Evolutionary conservation across 2,797 vertebrate genomes (phyloP), one percentile per base, ranked within the genome.

Genomic region (Lepus townsendii): DNA sequence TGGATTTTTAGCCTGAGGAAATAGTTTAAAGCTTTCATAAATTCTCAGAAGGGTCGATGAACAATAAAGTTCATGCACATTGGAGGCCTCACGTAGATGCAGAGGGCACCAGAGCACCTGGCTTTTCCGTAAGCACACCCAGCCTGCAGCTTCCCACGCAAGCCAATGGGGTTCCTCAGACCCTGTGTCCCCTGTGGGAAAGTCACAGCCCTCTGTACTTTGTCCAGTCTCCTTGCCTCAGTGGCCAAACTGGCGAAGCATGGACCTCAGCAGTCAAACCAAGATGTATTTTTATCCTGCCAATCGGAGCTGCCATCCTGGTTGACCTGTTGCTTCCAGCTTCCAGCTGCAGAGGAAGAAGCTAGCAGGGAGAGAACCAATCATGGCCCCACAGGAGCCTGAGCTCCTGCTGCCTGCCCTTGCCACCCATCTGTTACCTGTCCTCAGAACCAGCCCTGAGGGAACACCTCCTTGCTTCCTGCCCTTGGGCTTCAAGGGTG

Each of bases 271-370:
- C 42, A 38, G 93, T 86, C 86, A 95, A 82, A 91, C 83, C 14
- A 52, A 88, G 73, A 80, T 52, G 26, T 95, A 91, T 96, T 96
- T 97, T 97, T 96, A 95, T 93, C 88, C 72, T 86, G 83, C 66
- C 88, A 91, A 60, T n/a, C 35, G 78, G 71, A 95, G 38, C 92
- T 95, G 80, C 71, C 63, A 32, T 83, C 71, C 96, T 84, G 35
- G 66, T 62, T 80, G 72, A 95, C 88, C 91, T 62, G 65, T 87
- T 88, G 91, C 88, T 94, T 83, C 83, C 42, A 47, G 90, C 69
- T 73, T 96, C 82, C 93, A 95, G 77, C 66, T 85, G 68, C 87
- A 94, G 83, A 95, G 92, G 90, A 95, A 88, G 89, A 91, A 91
- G 47, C 89, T 66, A 86, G 65, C 86, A 83, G 96, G 76, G 78